A percentile compares a stretch with the other conserved stretches of the same genome.
These are phyloP conservation scores for Spondyliosoma cantharus DNA, from an alignment of 2,797 vertebrate species.

Conservation along the genomic window DNA sequence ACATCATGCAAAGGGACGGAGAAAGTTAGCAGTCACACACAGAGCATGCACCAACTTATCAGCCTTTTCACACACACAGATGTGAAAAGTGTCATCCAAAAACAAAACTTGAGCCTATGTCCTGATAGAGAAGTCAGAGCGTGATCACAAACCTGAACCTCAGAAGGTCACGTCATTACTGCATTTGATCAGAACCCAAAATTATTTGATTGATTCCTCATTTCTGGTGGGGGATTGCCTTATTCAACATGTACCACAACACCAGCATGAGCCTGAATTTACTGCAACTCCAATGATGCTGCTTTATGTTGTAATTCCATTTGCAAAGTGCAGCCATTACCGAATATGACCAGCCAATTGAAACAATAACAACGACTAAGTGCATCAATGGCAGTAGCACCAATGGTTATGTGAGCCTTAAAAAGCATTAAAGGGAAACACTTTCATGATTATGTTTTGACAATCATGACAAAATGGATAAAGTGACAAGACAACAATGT, in stretches of 20 bases:
- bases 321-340: slow-evolving; percentile 20
- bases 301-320: neutral
- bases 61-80: slow-evolving; percentile 74
- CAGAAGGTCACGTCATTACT: slow-evolving; percentile 40
- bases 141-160: slow-evolving; percentile 76
- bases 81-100: slow-evolving; percentile 75
- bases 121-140: slow-evolving; percentile 49
- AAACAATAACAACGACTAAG: slow-evolving; percentile 16
- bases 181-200: slow-evolving; percentile 3
- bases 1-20: slow-evolving; percentile 87
- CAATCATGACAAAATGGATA: neutral
- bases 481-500: neutral
- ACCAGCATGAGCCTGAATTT: neutral
- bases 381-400: neutral
- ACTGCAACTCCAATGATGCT: neutral
- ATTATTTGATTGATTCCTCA: neutral
- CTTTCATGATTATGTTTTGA: slow-evolving; percentile 11
- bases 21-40: slow-evolving; percentile 86
- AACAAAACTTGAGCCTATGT: slow-evolving; percentile 31
- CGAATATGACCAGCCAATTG: neutral
- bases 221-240: neutral
- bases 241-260: neutral
- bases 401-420: slow-evolving; percentile 9
- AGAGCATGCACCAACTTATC: slow-evolving; percentile 79
- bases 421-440: slow-evolving; percentile 54